Base-by-base conservation (phyloP, 2,797 vertebrate species). In the Pseudochaenichthys georgianus region DNA sequence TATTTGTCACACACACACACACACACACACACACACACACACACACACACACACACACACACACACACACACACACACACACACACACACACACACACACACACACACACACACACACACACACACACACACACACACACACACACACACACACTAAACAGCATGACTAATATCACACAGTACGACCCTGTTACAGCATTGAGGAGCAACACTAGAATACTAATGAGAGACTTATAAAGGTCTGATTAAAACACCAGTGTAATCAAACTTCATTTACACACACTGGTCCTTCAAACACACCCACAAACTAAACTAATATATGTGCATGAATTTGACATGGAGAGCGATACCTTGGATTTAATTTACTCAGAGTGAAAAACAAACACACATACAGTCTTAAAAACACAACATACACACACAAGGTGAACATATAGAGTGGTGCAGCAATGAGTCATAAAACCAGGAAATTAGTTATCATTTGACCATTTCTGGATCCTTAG, bases 261-360 rank as follows among this genome's bases (percentile, higher is more conserved):
- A 78, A 72, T 71, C 46, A 13, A 67, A 78, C 45, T 28, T 60
- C 12, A 82, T 69, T 70, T 42, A 70, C 46, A 76, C 31, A 2
- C 46, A 45, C 43, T 15, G 16, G 43, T 38, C 50, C 5, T 38
- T 43, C 59, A 66, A 62, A 16, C 51, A 58, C 19, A 38, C 19
- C n/a, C 43, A 66, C 41, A 45, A 7, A 4, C 16, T 34, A 51
- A 19, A 42, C 19, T 28, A 28, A 46, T n/a, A 15, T 31, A 13
- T 12, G 41, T 9, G 15, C 5, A 42, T 59, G 54, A 15, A 9
- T n/a, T 9, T 16, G 67, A 50, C 48, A 70, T 5, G 13, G 28
- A 38, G 8, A 38, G 17, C n/a, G 6, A 57, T 12, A 38, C 46
- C 13, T 38, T 23, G n/a, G 23, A 55, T 64, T 64, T 69, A 46